Conservation (phyloP, 2,888 invertebrate species). For the Chymomyza fuscimana region DNA sequence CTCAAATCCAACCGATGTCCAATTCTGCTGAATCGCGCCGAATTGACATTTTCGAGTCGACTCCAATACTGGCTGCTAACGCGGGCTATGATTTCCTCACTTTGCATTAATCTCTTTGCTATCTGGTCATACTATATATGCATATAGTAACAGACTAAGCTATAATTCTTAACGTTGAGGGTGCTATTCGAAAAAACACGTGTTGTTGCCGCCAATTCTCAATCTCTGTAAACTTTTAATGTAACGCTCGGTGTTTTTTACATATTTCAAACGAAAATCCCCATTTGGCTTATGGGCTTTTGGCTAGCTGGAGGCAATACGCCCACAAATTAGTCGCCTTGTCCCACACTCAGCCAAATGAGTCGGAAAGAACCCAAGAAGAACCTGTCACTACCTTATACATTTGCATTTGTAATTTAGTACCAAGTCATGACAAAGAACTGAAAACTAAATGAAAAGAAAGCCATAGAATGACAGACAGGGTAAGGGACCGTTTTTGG, state of each 20-base stretch:
- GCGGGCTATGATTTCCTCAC: too few species aligned
- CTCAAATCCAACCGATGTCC: too few species aligned
- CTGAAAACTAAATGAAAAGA: slow-evolving; percentile 41
- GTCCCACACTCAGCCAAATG: neutral
- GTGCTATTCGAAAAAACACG: neutral
- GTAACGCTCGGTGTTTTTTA: neutral
- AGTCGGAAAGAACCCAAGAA: slow-evolving; percentile 1
- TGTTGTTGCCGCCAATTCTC: neutral
- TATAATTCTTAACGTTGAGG: neutral
- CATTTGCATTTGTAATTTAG: slow-evolving; percentile 29
- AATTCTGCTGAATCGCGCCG: too few species aligned
- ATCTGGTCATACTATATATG: too few species aligned
- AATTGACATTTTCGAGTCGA: too few species aligned
- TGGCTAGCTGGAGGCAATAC: neutral
- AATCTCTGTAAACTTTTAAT: neutral
- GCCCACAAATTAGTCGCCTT: neutral
- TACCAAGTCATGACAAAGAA: slow-evolving; percentile 23
- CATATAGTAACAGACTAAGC: too few species aligned
- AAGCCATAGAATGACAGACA: slow-evolving; percentile 30
- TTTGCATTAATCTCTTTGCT: too few species aligned
- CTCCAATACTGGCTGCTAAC: too few species aligned
- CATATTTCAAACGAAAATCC: neutral
- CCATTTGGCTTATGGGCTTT: neutral
- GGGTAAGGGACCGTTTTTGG: neutral
- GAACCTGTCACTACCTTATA: neutral